phyloP scores from a whole-genome alignment of 2,888 invertebrate species.

The Zygaena filipendulae region DNA sequence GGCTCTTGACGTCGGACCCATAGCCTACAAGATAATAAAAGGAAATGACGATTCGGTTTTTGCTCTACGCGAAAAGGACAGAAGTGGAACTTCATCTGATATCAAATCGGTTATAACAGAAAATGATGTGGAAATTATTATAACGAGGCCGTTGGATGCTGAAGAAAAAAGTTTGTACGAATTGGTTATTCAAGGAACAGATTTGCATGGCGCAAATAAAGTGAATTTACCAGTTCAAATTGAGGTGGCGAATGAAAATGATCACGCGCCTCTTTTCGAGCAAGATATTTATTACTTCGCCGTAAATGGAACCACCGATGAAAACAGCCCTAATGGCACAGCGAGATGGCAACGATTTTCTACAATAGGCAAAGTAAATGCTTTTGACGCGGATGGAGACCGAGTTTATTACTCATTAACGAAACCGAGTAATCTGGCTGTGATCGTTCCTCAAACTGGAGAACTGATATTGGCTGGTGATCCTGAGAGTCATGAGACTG shows the following conservation, averaged over 20 bases:
- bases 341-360: conserved; percentile 82
- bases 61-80: conserved; percentile 72
- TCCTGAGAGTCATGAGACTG: conserved; percentile 74
- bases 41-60: conserved; percentile 82
- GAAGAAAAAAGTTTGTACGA: conserved; percentile 79
- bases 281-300: conserved; percentile 82
- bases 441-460: conserved; percentile 94
- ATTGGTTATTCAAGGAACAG: conserved; percentile 82
- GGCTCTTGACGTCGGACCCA: conserved; percentile 72
- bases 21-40: conserved; percentile 83
- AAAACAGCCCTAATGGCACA: conserved; percentile 68
- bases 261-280: conserved; percentile 89
- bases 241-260: conserved; percentile 87
- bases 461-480: conserved; percentile 86
- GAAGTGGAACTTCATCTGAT: conserved; percentile 45
- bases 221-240: conserved; percentile 83
- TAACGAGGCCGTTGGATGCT: conserved; percentile 80
- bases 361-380: conserved; percentile 86
- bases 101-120: conserved; percentile 65
- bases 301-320: conserved; percentile 72
- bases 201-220: conserved; percentile 82
- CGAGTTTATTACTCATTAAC: conserved; percentile 87
- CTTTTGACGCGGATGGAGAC: conserved; percentile 92
- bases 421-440: conserved; percentile 83
- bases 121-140: conserved; percentile 79